Evolutionary conservation across 2,113 vertebrate species (phyloP).

Genomic region (Malaclemys terrapin): DNA sequence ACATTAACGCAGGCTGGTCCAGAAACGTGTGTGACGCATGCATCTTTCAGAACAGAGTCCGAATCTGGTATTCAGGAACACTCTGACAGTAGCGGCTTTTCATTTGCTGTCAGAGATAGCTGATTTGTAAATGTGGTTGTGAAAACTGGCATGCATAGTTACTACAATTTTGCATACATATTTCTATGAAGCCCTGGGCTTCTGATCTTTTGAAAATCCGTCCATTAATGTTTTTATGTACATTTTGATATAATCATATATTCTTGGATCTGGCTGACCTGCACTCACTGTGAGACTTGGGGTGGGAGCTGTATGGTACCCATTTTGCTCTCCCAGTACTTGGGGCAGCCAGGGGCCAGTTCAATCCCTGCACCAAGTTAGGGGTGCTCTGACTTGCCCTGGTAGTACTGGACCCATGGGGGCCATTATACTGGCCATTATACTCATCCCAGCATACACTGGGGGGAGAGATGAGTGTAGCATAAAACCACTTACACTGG

Average conservation of each 20-base stretch:
- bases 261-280: too few relatives aligned
- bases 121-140: background rate
- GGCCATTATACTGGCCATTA: background rate
- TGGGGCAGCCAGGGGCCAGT: background rate
- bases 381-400: background rate
- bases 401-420: background rate
- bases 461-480: background rate
- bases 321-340: background rate
- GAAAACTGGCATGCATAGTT: background rate
- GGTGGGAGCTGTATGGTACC: background rate
- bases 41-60: background rate
- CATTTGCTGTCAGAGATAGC: background rate
- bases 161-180: background rate
- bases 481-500: fast-evolving
- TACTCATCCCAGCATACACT: fast-evolving
- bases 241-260: fast-evolving
- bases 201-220: background rate
- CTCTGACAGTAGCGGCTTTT: background rate
- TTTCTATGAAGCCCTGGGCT: background rate
- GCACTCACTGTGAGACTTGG: fast-evolving
- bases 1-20: too few relatives aligned
- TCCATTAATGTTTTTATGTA: background rate
- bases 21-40: too few relatives aligned
- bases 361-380: fast-evolving
- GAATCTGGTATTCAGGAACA: background rate